A percentile compares a stretch with the other conserved stretches of the same genome.
phyloP scores from a whole-genome alignment of 2,113 vertebrate species.

The Merops nubicus region DNA sequence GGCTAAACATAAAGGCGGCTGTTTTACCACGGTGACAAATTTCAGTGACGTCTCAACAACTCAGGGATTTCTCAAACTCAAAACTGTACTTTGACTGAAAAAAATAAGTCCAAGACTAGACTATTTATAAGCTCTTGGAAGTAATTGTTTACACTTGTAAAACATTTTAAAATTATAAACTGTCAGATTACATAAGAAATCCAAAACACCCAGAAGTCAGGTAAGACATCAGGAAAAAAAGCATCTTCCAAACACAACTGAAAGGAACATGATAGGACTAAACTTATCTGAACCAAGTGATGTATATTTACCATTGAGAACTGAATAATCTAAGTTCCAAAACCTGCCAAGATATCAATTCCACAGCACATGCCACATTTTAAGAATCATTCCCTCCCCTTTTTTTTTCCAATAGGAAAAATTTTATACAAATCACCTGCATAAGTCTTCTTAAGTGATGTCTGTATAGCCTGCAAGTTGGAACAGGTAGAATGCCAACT shows the following conservation, averaged over 20 bases:
- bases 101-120: neutral
- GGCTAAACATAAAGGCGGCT: neutral
- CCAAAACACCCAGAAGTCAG: neutral
- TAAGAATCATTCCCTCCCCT: neutral
- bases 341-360: neutral
- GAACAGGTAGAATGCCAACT: neutral
- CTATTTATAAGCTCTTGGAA: neutral
- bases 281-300: neutral
- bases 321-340: neutral
- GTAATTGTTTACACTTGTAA: neutral
- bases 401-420: neutral
- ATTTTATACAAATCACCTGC: neutral
- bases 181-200: neutral
- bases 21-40: neutral
- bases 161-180: neutral
- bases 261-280: neutral
- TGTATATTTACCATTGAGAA: neutral
- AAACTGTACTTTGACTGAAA: neutral
- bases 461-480: neutral
- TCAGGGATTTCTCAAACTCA: neutral
- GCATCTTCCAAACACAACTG: neutral
- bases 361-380: neutral
- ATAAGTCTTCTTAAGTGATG: neutral
- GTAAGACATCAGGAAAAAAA: neutral
- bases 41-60: neutral